Conservation (phyloP, 2,888 invertebrate species). For the Drosophila borborema region DNA sequence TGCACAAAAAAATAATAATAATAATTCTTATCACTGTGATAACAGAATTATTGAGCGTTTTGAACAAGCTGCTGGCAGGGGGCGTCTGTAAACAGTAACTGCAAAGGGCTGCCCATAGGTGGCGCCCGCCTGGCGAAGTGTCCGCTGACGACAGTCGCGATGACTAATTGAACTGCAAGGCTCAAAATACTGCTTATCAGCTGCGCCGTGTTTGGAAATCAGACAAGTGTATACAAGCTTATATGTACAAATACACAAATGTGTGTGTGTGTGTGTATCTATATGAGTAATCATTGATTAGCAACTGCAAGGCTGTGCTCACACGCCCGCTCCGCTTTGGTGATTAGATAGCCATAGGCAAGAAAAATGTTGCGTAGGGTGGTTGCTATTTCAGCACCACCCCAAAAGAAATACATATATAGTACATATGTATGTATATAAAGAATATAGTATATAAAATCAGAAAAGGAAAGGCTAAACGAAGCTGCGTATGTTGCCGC, state of each 20-base stretch:
- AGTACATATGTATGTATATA: not conserved
- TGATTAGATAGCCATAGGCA: conserved; percentile 41
- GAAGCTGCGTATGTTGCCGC: conserved; percentile 52
- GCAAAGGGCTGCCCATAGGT: not conserved
- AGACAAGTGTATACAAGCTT: conserved; percentile 68
- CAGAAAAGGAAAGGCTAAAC: conserved; percentile 2
- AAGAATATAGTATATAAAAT: not conserved
- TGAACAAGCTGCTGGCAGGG: conserved; percentile 8
- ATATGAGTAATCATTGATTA: conserved; percentile 76
- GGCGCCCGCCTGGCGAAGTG: conserved; percentile 41
- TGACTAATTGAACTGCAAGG: conserved; percentile 56
- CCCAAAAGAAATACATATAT: not conserved
- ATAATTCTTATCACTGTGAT: conserved; percentile 48
- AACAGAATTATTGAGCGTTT: conserved; percentile 34
- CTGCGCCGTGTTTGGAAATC: conserved; percentile 70
- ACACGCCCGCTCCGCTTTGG: conserved; percentile 12
- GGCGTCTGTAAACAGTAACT: conserved; percentile 15
- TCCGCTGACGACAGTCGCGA: conserved; percentile 32
- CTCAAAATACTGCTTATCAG: conserved; percentile 62
- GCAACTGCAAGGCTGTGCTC: conserved; percentile 50
- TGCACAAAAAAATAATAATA: not conserved
- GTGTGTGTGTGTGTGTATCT: not conserved
- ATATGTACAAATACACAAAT: not conserved
- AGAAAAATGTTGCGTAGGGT: conserved; percentile 25
- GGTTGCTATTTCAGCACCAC: conserved; percentile 12